Percentiles rank a stretch among this genome's conserved stretches.
Evolutionary conservation across 2,113 vertebrate species (phyloP).

Genomic region (Myrmecophaga tridactyla): DNA sequence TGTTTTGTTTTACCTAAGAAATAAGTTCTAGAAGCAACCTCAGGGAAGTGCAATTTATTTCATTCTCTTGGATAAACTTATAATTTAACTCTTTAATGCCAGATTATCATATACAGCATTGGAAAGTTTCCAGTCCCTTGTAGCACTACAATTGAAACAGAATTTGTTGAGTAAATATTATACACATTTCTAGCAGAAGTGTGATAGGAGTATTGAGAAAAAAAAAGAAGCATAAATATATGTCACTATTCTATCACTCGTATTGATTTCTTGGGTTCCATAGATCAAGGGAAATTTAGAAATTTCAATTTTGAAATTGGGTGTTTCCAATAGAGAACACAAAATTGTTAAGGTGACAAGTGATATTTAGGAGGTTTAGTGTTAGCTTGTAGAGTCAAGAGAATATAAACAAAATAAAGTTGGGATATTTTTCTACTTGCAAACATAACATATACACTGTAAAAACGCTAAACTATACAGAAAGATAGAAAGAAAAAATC

Average conservation of each 20-base stretch:
- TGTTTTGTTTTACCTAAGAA: neutral
- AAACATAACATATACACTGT: neutral
- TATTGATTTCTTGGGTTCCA: neutral
- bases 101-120: neutral
- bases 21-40: constrained; percentile 16
- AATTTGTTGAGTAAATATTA: neutral
- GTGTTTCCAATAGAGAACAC: neutral
- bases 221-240: neutral
- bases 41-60: constrained; percentile 8
- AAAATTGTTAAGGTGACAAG: neutral
- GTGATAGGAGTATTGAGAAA: neutral
- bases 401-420: neutral
- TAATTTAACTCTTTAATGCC: neutral
- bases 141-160: neutral
- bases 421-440: neutral
- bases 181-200: neutral
- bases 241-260: neutral
- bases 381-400: neutral
- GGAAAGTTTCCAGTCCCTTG: neutral
- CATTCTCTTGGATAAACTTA: neutral
- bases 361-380: neutral
- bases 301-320: neutral
- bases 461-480: neutral
- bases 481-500: neutral
- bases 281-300: neutral